Percentiles rank a stretch among this genome's conserved stretches.
Conservation (phyloP, 2,113 vertebrate species). For the Neogale vison region DNA sequence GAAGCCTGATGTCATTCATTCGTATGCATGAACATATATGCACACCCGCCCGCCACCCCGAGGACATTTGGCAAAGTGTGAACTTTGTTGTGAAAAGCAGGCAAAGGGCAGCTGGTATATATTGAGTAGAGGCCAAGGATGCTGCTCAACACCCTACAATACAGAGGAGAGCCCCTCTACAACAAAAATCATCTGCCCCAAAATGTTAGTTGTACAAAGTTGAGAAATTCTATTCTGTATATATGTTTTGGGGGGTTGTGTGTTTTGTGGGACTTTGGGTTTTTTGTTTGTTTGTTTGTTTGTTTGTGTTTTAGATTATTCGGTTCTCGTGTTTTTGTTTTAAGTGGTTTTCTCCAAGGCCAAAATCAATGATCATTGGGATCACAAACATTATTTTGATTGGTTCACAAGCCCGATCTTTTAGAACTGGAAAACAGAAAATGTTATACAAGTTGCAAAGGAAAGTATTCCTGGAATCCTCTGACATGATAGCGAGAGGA, state of each 20-base stretch:
- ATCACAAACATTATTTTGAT: slow-evolving; percentile 82
- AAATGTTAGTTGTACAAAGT: not conserved
- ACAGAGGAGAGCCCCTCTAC: not conserved
- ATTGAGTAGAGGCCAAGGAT: not conserved
- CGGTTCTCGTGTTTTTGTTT: slow-evolving; percentile 69
- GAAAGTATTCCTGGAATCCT: slow-evolving; percentile 75
- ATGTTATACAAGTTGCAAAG: slow-evolving; percentile 68
- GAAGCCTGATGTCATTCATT: not conserved
- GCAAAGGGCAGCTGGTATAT: not conserved
- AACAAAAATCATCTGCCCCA: not conserved
- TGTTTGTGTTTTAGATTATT: not conserved
- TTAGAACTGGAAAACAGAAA: slow-evolving; percentile 79
- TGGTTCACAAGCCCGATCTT: slow-evolving; percentile 79
- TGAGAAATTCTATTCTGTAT: not conserved
- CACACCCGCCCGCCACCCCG: not conserved
- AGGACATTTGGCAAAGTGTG: not conserved
- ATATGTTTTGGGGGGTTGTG: not conserved
- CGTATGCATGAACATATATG: not conserved
- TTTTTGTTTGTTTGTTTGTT: not conserved
- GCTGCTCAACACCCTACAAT: not conserved
- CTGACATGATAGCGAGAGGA: slow-evolving; percentile 73
- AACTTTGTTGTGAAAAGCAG: not conserved
- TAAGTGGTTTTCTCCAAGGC: slow-evolving; percentile 83
- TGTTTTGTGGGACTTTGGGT: too few species aligned
- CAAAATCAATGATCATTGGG: slow-evolving; percentile 71